phyloP scores from a whole-genome alignment of 2,113 vertebrate genomes.

The Bubo blakistoni region DNA sequence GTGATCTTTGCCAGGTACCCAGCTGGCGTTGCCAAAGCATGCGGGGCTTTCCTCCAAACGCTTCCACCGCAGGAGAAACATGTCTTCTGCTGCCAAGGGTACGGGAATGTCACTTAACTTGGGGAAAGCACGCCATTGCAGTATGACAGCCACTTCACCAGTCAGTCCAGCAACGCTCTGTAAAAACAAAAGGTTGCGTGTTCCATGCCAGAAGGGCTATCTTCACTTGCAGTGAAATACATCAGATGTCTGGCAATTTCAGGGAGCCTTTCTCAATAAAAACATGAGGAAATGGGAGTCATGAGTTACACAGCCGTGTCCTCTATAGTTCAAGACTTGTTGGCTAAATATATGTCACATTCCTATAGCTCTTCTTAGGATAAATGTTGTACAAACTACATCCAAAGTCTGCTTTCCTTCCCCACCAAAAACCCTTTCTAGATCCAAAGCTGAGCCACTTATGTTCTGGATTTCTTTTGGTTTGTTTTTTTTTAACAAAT shows the following conservation, averaged over 20 bases:
- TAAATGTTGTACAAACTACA: not conserved
- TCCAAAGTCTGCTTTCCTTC: not conserved
- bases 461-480: not conserved
- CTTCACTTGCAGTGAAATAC: not conserved
- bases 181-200: not conserved
- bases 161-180: not conserved
- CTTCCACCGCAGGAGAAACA: not conserved
- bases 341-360: not conserved
- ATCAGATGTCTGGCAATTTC: not conserved
- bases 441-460: not conserved
- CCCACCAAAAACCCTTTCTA: not conserved
- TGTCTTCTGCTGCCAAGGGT: constrained; percentile 4
- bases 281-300: not conserved
- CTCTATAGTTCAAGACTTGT: not conserved
- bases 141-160: constrained; percentile 39
- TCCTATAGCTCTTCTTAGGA: not conserved
- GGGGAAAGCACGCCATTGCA: not conserved
- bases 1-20: constrained; percentile 58
- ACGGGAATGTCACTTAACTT: not conserved
- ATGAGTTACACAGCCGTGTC: not conserved
- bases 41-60: not conserved
- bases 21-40: constrained; percentile 24
- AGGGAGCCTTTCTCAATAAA: not conserved
- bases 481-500: not conserved
- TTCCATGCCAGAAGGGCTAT: not conserved